Conservation (phyloP, 2,888 invertebrate genomes). For the Clepsis dumicolana region DNA sequence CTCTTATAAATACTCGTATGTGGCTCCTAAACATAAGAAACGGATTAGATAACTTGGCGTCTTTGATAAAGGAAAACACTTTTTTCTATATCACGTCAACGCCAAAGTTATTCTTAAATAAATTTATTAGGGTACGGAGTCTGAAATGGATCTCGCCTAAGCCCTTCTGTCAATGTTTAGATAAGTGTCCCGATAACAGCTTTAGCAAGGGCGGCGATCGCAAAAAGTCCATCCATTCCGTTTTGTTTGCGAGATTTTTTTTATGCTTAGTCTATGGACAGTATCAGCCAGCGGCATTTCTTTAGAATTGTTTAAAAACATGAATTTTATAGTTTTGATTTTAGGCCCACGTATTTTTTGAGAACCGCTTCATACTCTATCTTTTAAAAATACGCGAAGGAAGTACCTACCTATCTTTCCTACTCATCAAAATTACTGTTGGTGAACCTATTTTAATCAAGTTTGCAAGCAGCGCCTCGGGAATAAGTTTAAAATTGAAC, state of each 20-base stretch:
- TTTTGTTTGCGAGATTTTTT: slow-evolving; percentile 34
- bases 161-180: slow-evolving; percentile 67
- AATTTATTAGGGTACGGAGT: slow-evolving; percentile 56
- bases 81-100: slow-evolving; percentile 48
- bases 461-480: slow-evolving; percentile 37
- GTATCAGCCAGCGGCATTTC: not conserved
- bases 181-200: slow-evolving; percentile 59
- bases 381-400: not conserved
- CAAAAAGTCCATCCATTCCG: slow-evolving; percentile 32
- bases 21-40: not conserved
- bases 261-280: not conserved
- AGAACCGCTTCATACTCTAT: too few species aligned
- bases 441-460: slow-evolving; percentile 41
- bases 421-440: slow-evolving; percentile 31
- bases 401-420: slow-evolving; percentile 10
- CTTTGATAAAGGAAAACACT: slow-evolving; percentile 3
- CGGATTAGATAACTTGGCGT: not conserved
- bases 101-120: slow-evolving; percentile 62
- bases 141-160: slow-evolving; percentile 64
- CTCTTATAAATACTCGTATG: not conserved
- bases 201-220: slow-evolving; percentile 47
- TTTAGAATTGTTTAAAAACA: not conserved
- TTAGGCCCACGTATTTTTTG: not conserved
- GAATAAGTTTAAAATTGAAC: slow-evolving; percentile 43
- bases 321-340: not conserved